These are phyloP conservation scores for Heliconius charithonia DNA, from an alignment of 2,888 invertebrate genomes.

Conservation along the genomic window DNA sequence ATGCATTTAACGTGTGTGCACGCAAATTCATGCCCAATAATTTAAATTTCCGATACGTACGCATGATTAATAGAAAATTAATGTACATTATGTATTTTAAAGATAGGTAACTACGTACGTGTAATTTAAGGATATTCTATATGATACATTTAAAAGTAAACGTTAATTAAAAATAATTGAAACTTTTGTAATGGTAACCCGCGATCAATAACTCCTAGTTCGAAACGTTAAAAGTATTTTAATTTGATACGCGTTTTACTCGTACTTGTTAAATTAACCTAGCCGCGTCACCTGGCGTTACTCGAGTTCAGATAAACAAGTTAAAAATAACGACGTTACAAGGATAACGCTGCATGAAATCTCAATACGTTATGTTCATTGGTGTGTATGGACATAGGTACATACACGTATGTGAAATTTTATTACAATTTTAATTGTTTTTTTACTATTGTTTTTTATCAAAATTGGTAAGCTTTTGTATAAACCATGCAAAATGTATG, in stretches of 20 bases:
- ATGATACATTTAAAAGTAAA: background rate
- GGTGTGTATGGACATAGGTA: background rate
- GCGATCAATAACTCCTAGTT: too few relatives aligned
- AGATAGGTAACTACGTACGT: slow-evolving; percentile 32
- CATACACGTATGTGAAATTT: background rate
- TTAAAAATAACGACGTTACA: slow-evolving; percentile 9
- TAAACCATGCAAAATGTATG: background rate
- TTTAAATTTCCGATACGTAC: slow-evolving; percentile 79
- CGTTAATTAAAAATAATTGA: background rate
- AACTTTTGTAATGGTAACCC: background rate
- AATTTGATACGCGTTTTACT: background rate
- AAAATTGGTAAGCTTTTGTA: too few relatives aligned
- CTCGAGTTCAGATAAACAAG: slow-evolving; percentile 21
- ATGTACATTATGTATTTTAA: slow-evolving; percentile 60
- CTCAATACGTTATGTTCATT: background rate
- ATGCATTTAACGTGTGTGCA: slow-evolving; percentile 77
- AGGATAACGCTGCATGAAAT: slow-evolving; percentile 5
- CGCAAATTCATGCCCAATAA: slow-evolving; percentile 81
- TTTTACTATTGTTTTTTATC: background rate
- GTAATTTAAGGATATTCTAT: slow-evolving; percentile 26
- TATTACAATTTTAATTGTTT: background rate
- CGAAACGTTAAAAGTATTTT: background rate
- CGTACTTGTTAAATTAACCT: background rate
- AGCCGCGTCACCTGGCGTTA: background rate
- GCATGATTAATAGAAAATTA: slow-evolving; percentile 74